Evolutionary conservation across 2,888 invertebrate species (phyloP).

Genomic region (Lithophane socia): DNA sequence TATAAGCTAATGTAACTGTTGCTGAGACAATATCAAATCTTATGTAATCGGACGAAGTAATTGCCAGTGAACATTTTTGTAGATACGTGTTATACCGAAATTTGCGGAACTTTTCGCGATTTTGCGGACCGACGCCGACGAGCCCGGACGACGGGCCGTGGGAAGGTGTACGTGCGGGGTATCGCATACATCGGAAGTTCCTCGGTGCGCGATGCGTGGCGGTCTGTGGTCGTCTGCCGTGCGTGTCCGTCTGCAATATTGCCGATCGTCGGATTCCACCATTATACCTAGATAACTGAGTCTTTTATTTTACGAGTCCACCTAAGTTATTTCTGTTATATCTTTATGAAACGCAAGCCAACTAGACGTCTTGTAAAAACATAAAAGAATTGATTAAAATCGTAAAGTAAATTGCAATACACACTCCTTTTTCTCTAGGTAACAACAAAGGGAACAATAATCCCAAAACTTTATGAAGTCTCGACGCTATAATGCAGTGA

Average conservation of each 20-base stretch:
- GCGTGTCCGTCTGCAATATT: too few species aligned
- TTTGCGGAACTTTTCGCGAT: too few species aligned
- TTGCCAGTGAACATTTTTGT: neutral
- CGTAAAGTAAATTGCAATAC: neutral
- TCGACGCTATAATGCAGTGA: conserved; percentile 33
- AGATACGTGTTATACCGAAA: too few species aligned
- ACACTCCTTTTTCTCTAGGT: neutral
- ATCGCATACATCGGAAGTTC: too few species aligned
- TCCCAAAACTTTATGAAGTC: conserved; percentile 28
- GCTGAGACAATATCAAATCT: neutral
- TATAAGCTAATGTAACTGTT: neutral
- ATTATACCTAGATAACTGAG: neutral
- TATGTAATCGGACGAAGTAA: neutral
- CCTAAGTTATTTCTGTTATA: neutral
- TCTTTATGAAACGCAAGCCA: neutral
- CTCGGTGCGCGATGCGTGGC: too few species aligned
- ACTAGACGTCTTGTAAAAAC: neutral
- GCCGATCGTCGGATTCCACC: too few species aligned
- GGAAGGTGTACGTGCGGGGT: too few species aligned
- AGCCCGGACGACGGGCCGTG: too few species aligned
- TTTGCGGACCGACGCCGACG: too few species aligned
- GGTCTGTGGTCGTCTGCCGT: too few species aligned
- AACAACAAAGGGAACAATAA: neutral
- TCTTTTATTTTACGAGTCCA: neutral
- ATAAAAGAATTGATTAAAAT: neutral